Evolutionary conservation across 2,797 vertebrate genomes (phyloP).

Genomic region (Nannoperca australis): DNA sequence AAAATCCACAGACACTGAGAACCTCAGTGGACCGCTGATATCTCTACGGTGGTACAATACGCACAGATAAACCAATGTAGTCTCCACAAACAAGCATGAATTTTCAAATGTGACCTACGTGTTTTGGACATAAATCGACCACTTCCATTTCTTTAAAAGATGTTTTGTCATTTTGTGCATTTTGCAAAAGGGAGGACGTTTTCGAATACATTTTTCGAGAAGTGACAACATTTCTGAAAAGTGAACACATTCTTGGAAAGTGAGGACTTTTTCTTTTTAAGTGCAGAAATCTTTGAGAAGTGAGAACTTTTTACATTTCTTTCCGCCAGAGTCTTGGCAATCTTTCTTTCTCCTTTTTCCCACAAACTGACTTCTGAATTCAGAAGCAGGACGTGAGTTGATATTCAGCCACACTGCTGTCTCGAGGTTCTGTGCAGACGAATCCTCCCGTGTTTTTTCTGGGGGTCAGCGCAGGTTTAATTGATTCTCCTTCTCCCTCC

Average conservation of each 20-base stretch:
- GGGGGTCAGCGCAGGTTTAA: constrained; percentile 93
- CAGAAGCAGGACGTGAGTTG: not conserved
- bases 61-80: not conserved
- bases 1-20: not conserved
- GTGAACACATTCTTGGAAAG: not conserved
- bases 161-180: not conserved
- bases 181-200: not conserved
- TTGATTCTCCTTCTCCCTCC: constrained; percentile 93
- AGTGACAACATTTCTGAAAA: not conserved
- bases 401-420: constrained; percentile 9
- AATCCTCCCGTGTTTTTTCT: constrained; percentile 81
- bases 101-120: not conserved
- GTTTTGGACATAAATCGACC: not conserved
- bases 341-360: not conserved
- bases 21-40: not conserved
- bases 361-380: not conserved
- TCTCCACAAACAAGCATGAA: not conserved
- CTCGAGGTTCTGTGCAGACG: constrained; percentile 37
- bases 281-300: not conserved
- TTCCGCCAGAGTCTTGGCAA: not conserved
- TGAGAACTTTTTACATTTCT: too few relatives aligned
- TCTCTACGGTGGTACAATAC: not conserved
- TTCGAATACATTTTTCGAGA: not conserved
- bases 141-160: not conserved
- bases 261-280: too few relatives aligned